A percentile compares a stretch with the other conserved stretches of the same genome.
Evolutionary conservation across 2,113 vertebrate species (phyloP).

Genomic region (Podiceps cristatus): DNA sequence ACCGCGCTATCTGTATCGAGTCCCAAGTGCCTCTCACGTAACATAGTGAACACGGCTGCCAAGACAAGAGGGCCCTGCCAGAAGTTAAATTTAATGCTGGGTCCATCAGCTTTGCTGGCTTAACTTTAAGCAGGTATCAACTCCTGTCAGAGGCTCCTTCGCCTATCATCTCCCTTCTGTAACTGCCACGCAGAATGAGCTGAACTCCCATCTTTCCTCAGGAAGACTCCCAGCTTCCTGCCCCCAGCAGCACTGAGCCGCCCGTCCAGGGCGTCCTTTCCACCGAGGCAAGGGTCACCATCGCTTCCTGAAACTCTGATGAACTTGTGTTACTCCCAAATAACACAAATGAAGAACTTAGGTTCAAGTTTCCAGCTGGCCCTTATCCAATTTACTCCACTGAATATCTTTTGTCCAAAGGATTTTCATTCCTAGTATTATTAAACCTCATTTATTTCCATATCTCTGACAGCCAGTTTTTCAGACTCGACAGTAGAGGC

Average conservation of each 20-base stretch:
- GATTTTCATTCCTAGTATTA: background rate
- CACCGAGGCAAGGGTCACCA: background rate
- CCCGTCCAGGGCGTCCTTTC: background rate
- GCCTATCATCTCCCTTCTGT: background rate
- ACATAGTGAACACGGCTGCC: background rate
- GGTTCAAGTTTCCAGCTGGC: background rate
- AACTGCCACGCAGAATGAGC: background rate
- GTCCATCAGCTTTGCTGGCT: background rate
- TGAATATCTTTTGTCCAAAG: background rate
- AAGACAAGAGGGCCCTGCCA: background rate
- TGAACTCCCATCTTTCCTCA: background rate
- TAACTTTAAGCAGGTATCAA: background rate
- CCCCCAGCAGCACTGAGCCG: background rate
- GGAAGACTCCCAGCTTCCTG: background rate
- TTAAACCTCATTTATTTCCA: background rate
- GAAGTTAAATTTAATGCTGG: conserved; percentile 11
- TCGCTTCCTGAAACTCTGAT: background rate
- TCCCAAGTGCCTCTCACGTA: background rate
- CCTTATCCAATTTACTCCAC: background rate
- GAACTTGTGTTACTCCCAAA: background rate
- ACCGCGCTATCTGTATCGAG: background rate
- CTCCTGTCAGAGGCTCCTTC: background rate
- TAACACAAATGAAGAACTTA: background rate
- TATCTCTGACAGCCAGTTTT: background rate
- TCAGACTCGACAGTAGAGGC: background rate